These are phyloP conservation scores for Cyphomyrus plagiostoma DNA, from an alignment of 2,113 vertebrate species.

Conservation along the genomic window DNA sequence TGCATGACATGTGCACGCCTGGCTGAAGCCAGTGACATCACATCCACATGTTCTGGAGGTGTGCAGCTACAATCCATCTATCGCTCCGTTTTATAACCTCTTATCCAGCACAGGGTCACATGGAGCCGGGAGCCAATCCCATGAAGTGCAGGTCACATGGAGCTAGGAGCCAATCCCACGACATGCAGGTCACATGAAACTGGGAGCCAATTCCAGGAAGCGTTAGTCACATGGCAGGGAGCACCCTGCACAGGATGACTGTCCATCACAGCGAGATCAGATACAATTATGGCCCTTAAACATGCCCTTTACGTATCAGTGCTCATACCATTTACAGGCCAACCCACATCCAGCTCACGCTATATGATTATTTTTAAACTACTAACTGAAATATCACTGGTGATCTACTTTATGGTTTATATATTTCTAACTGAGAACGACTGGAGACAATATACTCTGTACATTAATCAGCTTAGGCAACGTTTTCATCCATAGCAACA, in stretches of 20 bases:
- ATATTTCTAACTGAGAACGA: not conserved
- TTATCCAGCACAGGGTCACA: not conserved
- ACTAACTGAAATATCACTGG: slow-evolving; percentile 2
- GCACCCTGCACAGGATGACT: not conserved
- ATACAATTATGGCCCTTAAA: not conserved
- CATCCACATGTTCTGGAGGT: not conserved
- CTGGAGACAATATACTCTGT: not conserved
- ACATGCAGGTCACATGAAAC: not conserved
- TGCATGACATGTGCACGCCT: not conserved
- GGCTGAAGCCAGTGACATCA: not conserved
- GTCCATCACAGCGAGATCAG: not conserved
- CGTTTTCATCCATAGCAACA: not conserved
- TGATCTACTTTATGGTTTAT: not conserved
- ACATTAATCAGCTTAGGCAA: not conserved
- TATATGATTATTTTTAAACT: not conserved
- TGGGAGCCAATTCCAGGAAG: not conserved
- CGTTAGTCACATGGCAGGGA: not conserved
- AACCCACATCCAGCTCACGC: not conserved
- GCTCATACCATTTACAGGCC: not conserved
- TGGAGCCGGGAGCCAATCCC: not conserved
- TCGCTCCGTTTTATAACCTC: not conserved
- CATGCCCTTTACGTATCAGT: not conserved
- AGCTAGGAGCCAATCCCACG: not conserved
- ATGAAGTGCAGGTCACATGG: not conserved
- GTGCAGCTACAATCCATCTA: not conserved